Percentiles rank a stretch among this genome's conserved stretches.
These are phyloP conservation scores for Atherinomorus stipes DNA, from an alignment of 2,113 vertebrate species.

Conservation along the genomic window DNA sequence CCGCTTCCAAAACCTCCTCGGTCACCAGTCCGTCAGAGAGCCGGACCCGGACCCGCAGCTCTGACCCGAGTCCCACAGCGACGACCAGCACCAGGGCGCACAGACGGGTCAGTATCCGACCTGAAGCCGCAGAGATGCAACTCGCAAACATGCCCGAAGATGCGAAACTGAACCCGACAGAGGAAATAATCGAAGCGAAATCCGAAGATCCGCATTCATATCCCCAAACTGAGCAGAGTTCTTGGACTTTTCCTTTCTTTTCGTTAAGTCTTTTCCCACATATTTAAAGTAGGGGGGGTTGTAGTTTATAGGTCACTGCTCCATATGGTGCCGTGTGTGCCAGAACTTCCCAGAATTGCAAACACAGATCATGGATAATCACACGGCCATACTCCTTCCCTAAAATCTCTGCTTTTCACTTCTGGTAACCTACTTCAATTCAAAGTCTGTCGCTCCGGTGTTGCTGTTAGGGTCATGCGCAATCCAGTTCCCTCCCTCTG, in stretches of 20 bases:
- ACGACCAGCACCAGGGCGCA: constrained; percentile 67
- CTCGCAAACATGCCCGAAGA: constrained; percentile 79
- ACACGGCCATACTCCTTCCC: constrained; percentile 1
- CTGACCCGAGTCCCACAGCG: constrained; percentile 73
- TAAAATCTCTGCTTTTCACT: constrained; percentile 55
- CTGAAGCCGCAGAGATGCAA: constrained; percentile 61
- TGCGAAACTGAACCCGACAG: constrained; percentile 54
- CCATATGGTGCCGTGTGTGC: constrained; percentile 19
- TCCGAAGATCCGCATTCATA: constrained; percentile 61
- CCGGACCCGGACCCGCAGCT: constrained; percentile 92
- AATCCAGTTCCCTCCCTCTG: constrained; percentile 2
- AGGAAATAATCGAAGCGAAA: constrained; percentile 47
- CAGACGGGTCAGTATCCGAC: constrained; percentile 63
- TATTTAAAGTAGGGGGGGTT: constrained; percentile 17
- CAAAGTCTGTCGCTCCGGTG: constrained; percentile 48
- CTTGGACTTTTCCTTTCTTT: background rate
- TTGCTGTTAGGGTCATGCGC: constrained; percentile 52
- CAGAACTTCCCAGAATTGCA: constrained; percentile 20
- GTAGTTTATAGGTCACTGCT: constrained; percentile 8
- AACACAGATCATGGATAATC: constrained; percentile 23
- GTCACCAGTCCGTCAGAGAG: constrained; percentile 90
- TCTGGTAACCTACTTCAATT: constrained; percentile 47
- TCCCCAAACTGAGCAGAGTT: constrained; percentile 35
- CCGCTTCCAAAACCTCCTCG: constrained; percentile 93
- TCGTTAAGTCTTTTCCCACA: constrained; percentile 49